Evolutionary conservation across 2,888 invertebrate species (phyloP).

Genomic region (Drosophila tanythrix): DNA sequence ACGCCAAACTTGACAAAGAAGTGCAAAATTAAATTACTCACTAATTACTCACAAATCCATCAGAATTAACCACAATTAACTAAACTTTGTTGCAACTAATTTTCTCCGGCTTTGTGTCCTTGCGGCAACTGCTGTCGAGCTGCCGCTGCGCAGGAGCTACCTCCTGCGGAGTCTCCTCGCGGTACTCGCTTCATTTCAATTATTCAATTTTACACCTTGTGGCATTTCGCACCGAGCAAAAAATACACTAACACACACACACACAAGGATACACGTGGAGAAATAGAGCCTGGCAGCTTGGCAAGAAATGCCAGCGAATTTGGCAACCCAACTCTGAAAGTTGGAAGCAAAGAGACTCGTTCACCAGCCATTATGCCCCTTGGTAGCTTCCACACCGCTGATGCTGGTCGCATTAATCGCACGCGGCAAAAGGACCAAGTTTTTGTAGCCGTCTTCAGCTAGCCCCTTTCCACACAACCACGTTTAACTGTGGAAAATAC

Average conservation of each 20-base stretch:
- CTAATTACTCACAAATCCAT: slow-evolving; percentile 81
- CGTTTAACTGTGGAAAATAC: slow-evolving; percentile 37
- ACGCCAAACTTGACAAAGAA: slow-evolving; percentile 47
- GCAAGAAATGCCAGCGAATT: slow-evolving; percentile 64
- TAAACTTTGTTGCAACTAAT: slow-evolving; percentile 73
- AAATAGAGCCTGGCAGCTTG: slow-evolving; percentile 9
- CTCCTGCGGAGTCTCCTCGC: slow-evolving; percentile 29
- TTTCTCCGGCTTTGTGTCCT: slow-evolving; percentile 44
- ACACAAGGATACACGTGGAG: background rate
- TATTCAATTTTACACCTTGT: slow-evolving; percentile 83
- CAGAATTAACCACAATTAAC: slow-evolving; percentile 83
- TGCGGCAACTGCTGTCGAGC: slow-evolving; percentile 18
- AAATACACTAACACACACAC: slow-evolving; percentile 28
- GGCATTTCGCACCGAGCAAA: slow-evolving; percentile 69
- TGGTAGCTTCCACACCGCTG: background rate
- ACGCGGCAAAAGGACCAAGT: slow-evolving; percentile 75
- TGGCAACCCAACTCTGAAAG: slow-evolving; percentile 55
- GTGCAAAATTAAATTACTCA: slow-evolving; percentile 74
- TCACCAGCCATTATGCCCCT: slow-evolving; percentile 1
- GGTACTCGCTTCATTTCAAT: slow-evolving; percentile 75
- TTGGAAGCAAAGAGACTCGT: slow-evolving; percentile 44
- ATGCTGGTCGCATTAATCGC: slow-evolving; percentile 72
- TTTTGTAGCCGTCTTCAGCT: slow-evolving; percentile 49
- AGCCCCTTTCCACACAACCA: background rate
- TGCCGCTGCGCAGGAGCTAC: slow-evolving; percentile 11